Base-by-base conservation (phyloP, 2,797 vertebrate species). In the Danio choprae region DNA sequence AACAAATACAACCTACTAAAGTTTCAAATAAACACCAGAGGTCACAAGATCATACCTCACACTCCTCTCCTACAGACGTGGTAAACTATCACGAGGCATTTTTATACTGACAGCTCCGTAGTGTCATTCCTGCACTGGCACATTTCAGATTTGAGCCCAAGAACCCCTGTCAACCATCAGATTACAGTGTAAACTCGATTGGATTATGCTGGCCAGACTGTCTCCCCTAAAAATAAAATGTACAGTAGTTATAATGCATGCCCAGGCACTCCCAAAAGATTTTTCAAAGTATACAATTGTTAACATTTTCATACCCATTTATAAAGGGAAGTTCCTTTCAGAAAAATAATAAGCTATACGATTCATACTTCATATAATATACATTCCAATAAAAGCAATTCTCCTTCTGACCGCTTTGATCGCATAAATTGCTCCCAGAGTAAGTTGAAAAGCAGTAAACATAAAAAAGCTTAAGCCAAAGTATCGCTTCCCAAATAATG, bases 321-420 rank as follows among this genome's bases (percentile, higher is more conserved):
- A 29, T 4, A 41, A 44, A 29, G 29, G 11, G 9, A 46, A 10
- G 10, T 13, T 1, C 11, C 44, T n/a, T 20, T n/a, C 36, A 16
- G 62, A 70, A 16, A 51, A 74, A 79, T 67, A 48, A 80, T 50
- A 71, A 58, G 13, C n/a, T 43, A 18, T 46, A 62, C 13, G 8
- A 72, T 41, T 67, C 38, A 68, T 62, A 79, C 71, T 75, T 71
- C 43, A 74, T 56, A 43, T 55, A 38, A n/a, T 46, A 40, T 20
- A 58, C 51, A 56, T 75, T 43, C 38, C 79, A 84, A 84, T 84
- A 81, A 84, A 81, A 79, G 5, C 15, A 4, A 73, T 44, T 63
- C 18, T 78, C 68, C 51, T 73, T 65, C 36, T 44, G 22, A 46
- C 51, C 65, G 60, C 15, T 12, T 43, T 74, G 38, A 53, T 64